Evolutionary conservation across 2,113 vertebrate species (phyloP), one percentile per base, ranked within the genome.

Genomic region (Pygoscelis antarcticus): DNA sequence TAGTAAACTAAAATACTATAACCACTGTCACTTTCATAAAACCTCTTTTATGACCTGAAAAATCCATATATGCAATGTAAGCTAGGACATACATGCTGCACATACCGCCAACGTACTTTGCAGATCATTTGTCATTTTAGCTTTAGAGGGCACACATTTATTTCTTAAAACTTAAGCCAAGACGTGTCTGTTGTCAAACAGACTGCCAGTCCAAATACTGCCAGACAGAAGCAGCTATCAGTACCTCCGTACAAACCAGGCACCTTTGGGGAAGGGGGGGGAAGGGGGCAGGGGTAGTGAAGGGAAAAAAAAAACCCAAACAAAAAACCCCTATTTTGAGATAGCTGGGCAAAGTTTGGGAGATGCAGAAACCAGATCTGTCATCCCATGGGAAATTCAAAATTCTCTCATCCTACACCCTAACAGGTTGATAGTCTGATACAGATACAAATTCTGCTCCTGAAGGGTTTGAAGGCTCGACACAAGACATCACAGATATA

Each of bases 261-360:
- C 4, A 38, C 0, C 12, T 20, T 8, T 6, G 5, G 17, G 10
- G 15, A n/a, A 6, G 32, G 7, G 17, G 14, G 17, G 11, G 18
- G 7, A 4, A 8, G 3, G 10, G 25, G 26, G 13, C 2, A 3
- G 5, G 10, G 22, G 29, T 2, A 9, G 20, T 9, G 4, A 20
- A n/a, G 20, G 9, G 4, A 21, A 18, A 51, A 8, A 18, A 34
- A 4, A 29, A 27, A 38, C 8, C 8, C 38, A 38, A 38, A 38
- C 38, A 38, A 38, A 57, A 11, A 29, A 27, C 10, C 16, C 7
- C 17, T 8, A 57, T 36, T 83, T 86, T 46, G 20, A 90, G n/a
- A 26, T 25, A 83, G 51, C 13, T 36, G 11, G 42, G 21, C 38
- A 85, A 47, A 8, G 34, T 26, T 10, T 71, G 27, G 15, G 17